phyloP scores from a whole-genome alignment of 2,888 invertebrate species.

The Ethmia dodecea region DNA sequence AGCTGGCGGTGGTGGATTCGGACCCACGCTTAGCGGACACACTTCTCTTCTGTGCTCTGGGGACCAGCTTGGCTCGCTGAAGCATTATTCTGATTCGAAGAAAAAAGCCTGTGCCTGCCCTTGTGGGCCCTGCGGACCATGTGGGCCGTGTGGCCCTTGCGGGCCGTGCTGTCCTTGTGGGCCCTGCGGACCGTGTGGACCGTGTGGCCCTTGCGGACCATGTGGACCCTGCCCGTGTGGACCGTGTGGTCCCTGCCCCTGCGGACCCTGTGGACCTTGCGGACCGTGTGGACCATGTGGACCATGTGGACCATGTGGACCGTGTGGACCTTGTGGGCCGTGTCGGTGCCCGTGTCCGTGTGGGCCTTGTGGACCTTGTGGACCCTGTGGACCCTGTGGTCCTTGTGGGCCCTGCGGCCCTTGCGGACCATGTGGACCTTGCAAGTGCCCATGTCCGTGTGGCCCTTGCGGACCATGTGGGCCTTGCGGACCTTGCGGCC shows the following conservation, averaged over 20 bases:
- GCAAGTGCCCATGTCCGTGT: constrained; percentile 17
- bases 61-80: constrained; percentile 30
- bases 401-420: constrained; percentile 32
- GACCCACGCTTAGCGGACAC: constrained; percentile 21
- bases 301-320: constrained; percentile 28
- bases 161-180: constrained; percentile 20
- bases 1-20: constrained; percentile 31
- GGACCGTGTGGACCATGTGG: constrained; percentile 28
- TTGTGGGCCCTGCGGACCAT: constrained; percentile 7
- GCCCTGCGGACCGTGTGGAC: constrained; percentile 25
- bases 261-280: constrained; percentile 26
- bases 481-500: constrained; percentile 28
- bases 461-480: constrained; percentile 29
- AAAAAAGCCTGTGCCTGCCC: constrained; percentile 26
- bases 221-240: constrained; percentile 24
- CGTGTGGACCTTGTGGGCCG: constrained; percentile 24
- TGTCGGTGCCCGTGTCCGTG: constrained; percentile 22
- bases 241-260: constrained; percentile 24
- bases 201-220: constrained; percentile 21
- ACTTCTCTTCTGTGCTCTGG: constrained; percentile 36
- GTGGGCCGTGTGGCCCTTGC: constrained; percentile 16
- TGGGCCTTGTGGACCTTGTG: constrained; percentile 33
- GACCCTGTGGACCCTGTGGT: constrained; percentile 39
- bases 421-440: constrained; percentile 25
- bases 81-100: constrained; percentile 34